Base-by-base conservation (phyloP, 30 jellyfish, hydroid and myxozoan species). In the Haliclystus octoradiatus region DNA sequence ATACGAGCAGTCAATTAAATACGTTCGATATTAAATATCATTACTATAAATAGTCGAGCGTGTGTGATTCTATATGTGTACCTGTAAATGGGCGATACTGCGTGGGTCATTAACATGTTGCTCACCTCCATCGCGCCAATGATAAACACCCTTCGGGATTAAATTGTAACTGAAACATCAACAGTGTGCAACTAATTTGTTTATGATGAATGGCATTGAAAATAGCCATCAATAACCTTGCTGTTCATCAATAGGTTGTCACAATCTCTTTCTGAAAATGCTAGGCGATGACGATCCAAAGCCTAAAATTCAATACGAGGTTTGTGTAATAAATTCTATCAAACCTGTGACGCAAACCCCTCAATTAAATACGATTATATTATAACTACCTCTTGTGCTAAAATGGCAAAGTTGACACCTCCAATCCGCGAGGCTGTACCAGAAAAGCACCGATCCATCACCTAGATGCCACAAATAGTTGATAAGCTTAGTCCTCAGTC, bases 121-220 rank as follows among this genome's bases (percentile, higher is more conserved):
- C 35, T 82, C 89, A 0, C 94, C 94, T 0, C 94, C 94, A 73
- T 82, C 94, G 7, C 94, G 88, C 94, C 94, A 82, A 62, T 82
- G 94, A 35, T 82, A 82, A 22, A 68, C 84, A 0, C 94, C 94
- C 93, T 80, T 57, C 29, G 53, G 50, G 29, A 62, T 15, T 15
- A 1, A 15, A 28, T 23, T 40, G 57, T 40, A 40, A 40, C 9
- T 40, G 9, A 19, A 40, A 5, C 57, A 19, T 40, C 57, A 40
- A n/a, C n/a, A n/a, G n/a, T n/a, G n/a, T n/a, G n/a, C n/a, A n/a
- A n/a, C n/a, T n/a, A n/a, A n/a, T n/a, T n/a, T n/a, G n/a, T n/a
- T n/a, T n/a, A n/a, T n/a, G n/a, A n/a, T n/a, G n/a, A n/a, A n/a
- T n/a, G n/a, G n/a, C n/a, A n/a, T n/a, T n/a, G n/a, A n/a, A n/a